Evolutionary conservation across 2,113 vertebrate species (phyloP), one percentile per base, ranked within the genome.

Genomic region (Stigmatopora argus): DNA sequence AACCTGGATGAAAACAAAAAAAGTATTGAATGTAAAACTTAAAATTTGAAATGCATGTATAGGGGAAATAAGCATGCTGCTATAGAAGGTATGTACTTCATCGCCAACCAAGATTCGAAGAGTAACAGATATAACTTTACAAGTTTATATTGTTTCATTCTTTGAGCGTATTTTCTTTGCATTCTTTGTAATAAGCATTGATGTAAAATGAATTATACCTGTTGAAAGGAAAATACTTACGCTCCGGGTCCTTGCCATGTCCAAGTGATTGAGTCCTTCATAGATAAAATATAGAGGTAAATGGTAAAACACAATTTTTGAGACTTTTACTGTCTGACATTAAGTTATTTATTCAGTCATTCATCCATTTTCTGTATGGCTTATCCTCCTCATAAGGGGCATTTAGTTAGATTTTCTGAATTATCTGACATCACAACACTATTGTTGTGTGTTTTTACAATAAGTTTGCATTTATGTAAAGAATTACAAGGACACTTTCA

Each of bases 241-340:
- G 95, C 96, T 90, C 95, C 93, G 8, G 96, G 96, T 1, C 96
- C 96, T 85, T 95, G 94, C 96, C 96, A 98, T 0, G 96, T 98
- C 96, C 96, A 98, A 0, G 96, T 98, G 78, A 98, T 97, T 10
- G 95, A 91, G 82, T 98, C 96, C 96, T 98, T 57, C 21, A 58
- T 47, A 61, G 56, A 41, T 21, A 55, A 66, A 55, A 66, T 45
- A 31, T 1, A 41, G 7, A 38, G 7, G 18, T 53, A 17, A 38
- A 53, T 44, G 9, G 31, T 8, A 1, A 48, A 31, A 48, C 45
- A 1, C 6, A 48, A 41, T 35, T 64, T 60, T 44, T 5, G 19
- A 3, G 8, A 15, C 31, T 55, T 31, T 1, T 31, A 2, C 26
- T 31, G 26, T 31, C 26, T 31, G 26, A 31, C 26, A 31, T 31